Evolutionary conservation across 2,113 vertebrate species (phyloP).

Genomic region (Neofelis nebulosa): DNA sequence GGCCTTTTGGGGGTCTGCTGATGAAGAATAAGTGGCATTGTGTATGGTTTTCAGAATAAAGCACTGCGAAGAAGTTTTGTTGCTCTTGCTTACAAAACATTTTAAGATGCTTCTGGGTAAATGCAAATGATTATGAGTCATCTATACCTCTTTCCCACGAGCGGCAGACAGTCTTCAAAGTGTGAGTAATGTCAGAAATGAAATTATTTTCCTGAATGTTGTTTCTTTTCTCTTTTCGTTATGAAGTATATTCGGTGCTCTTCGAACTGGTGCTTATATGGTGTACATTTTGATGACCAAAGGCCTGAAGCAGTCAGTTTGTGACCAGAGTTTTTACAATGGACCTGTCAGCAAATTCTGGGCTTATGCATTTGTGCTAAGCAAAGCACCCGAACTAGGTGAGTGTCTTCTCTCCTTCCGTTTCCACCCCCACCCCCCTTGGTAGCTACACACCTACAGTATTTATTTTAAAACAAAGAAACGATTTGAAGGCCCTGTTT

Average conservation of each 20-base stretch:
- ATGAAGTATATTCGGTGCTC: conserved; percentile 97
- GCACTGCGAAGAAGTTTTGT: background rate
- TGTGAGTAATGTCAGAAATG: background rate
- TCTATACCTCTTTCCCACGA: background rate
- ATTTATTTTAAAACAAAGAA: background rate
- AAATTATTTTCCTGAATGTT: conserved; percentile 62
- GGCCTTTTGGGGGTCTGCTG: background rate
- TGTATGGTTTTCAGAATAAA: background rate
- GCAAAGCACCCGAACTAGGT: conserved; percentile 99
- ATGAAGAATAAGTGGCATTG: background rate
- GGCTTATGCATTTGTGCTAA: conserved; percentile 99
- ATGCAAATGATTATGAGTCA: background rate
- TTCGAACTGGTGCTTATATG: conserved; percentile 99
- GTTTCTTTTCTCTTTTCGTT: conserved; percentile 77
- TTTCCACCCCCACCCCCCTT: background rate
- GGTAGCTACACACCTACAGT: background rate
- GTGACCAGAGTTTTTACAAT: conserved; percentile 99
- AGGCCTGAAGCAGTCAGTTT: conserved; percentile 98
- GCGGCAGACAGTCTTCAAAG: background rate
- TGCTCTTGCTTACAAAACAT: background rate
- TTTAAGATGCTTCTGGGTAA: background rate
- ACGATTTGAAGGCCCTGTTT: background rate
- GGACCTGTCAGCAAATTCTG: conserved; percentile 99
- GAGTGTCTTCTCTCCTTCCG: conserved; percentile 81
- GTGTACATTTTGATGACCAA: conserved; percentile 98